These are phyloP conservation scores for Peromyscus nudipes DNA, from an alignment of 2,797 vertebrate species.

Conservation along the genomic window DNA sequence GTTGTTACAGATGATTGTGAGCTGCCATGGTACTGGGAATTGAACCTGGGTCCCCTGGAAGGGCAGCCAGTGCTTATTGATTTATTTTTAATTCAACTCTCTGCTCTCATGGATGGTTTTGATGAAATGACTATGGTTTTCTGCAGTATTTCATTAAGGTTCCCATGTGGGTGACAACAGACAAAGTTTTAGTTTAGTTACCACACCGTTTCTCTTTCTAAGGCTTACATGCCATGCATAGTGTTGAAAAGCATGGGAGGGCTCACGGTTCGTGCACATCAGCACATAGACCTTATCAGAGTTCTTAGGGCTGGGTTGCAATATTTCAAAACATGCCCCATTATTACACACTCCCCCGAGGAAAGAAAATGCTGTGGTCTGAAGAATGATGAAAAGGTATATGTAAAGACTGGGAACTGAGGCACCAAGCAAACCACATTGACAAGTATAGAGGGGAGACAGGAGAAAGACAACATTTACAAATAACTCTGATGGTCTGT, in stretches of 20 bases:
- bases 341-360: neutral
- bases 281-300: neutral
- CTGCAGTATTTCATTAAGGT: neutral
- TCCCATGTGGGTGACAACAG: neutral
- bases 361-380: neutral
- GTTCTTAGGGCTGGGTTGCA: neutral
- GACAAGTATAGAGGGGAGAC: neutral
- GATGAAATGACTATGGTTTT: neutral
- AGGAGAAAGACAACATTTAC: constrained; percentile 26
- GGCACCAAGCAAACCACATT: neutral
- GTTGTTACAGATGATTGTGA: neutral
- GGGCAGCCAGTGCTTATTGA: neutral
- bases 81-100: neutral
- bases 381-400: neutral
- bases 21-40: neutral
- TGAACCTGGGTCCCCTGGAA: neutral
- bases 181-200: neutral
- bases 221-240: neutral
- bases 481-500: neutral
- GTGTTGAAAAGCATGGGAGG: neutral
- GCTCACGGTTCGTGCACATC: neutral
- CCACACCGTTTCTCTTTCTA: neutral
- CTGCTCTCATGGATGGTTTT: neutral
- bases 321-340: neutral
- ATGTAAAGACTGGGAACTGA: constrained; percentile 23